Evolutionary conservation across 2,888 invertebrate genomes (phyloP), one percentile per base, ranked within the genome.

Genomic region (Parochlus steinenii): DNA sequence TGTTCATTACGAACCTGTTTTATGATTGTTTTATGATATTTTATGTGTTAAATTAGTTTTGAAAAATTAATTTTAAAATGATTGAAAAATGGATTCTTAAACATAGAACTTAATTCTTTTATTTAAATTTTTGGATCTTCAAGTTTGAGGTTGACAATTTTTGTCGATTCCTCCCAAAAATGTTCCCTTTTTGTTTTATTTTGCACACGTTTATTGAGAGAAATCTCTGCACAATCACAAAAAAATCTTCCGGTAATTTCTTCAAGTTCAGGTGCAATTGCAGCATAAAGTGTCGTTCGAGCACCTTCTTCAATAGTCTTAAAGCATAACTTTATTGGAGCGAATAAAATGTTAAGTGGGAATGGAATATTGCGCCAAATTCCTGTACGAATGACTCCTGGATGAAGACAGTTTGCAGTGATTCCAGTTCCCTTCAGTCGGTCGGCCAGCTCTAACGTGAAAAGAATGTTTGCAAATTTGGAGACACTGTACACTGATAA

Each of bases 391-490:
- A 86, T 77, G 59, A 86, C 64, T 2, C 89, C 89, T 1, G 89
- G 89, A 57, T 89, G 89, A 15, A 89, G 60, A 45, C 80, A 86
- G 55, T 89, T 89, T 0, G 71, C 85, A 0, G 82, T 82, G 0
- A 87, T 74, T 2, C 74, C 74, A 1, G 77, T 73, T 1, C 77
- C 80, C 56, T 82, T 74, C 31, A 87, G 51, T 39, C 79, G 67
- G 38, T 73, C 65, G 0, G 86, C 78, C 40, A 87, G 54, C 55
- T 87, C 86, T 37, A 66, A 63, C 0, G 82, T 75, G 51, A 85
- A 86, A 19, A 75, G 71, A 40, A 87, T 81, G 46, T 87, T 85
- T 0, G 80, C 82, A 51, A 77, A 81, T 50, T 87, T 87, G 0
- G 86, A 85, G 0, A 76, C 77, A 50, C 82, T 85, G 51, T 87